Evolutionary conservation across 2,113 vertebrate genomes (phyloP).

Genomic region (Bujurquina vittata): DNA sequence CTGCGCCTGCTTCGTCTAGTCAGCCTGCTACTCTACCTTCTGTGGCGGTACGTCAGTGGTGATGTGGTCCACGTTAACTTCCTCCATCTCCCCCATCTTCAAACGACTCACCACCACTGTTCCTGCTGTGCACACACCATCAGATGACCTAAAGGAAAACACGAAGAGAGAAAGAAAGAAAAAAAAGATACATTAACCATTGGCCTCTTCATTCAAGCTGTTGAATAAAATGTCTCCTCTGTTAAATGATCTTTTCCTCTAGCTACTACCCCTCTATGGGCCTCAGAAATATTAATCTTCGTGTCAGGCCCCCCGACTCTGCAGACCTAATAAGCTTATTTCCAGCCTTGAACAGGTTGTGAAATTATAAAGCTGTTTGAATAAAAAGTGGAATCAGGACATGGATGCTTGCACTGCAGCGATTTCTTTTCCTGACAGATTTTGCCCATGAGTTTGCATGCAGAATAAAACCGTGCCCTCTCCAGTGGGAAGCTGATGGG

Average conservation of each 20-base stretch:
- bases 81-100: constrained; percentile 96
- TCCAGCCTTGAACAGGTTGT: constrained; percentile 41
- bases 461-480: constrained; percentile 25
- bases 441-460: constrained; percentile 22
- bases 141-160: constrained; percentile 83
- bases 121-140: constrained; percentile 91
- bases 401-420: constrained; percentile 23
- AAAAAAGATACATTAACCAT: background rate
- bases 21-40: constrained; percentile 54
- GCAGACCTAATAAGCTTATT: constrained; percentile 43
- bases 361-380: constrained; percentile 37
- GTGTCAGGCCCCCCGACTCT: background rate
- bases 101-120: constrained; percentile 90
- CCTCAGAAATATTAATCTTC: constrained; percentile 17
- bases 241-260: constrained; percentile 15
- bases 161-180: background rate
- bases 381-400: constrained; percentile 42
- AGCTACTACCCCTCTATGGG: background rate
- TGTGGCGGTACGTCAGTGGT: constrained; percentile 78
- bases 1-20: background rate
- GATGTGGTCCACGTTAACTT: constrained; percentile 87
- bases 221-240: constrained; percentile 20
- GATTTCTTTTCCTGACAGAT: constrained; percentile 28
- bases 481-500: constrained; percentile 6
- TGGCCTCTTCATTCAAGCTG: constrained; percentile 17